phyloP scores from a whole-genome alignment of 1,140 invertebrate genomes.

The Achroia grisella region DNA sequence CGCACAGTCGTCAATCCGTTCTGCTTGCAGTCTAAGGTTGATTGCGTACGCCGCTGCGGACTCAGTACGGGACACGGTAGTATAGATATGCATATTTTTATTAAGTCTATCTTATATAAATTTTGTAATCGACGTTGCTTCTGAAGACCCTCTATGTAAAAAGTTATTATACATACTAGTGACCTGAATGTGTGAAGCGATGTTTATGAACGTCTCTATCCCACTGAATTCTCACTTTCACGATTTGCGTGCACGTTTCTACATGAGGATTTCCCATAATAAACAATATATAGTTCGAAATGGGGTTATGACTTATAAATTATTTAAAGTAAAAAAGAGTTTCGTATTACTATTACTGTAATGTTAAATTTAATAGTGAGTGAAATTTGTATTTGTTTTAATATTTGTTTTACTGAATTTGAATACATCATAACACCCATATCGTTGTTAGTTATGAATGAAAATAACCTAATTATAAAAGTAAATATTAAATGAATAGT shows the following conservation, averaged over 20 bases:
- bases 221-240: constrained; percentile 68
- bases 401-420: constrained; percentile 71
- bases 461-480: constrained; percentile 74
- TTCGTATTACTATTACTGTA: constrained; percentile 71
- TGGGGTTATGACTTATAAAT: constrained; percentile 70
- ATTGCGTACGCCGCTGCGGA: constrained; percentile 10
- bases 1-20: constrained; percentile 16
- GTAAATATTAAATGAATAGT: constrained; percentile 74
- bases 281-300: constrained; percentile 58
- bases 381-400: constrained; percentile 73
- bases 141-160: constrained; percentile 72
- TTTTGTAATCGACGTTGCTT: constrained; percentile 73
- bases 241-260: constrained; percentile 62
- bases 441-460: constrained; percentile 74
- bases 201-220: constrained; percentile 60
- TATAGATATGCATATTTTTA: constrained; percentile 71
- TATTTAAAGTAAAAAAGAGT: constrained; percentile 65
- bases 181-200: constrained; percentile 71
- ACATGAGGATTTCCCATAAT: constrained; percentile 56
- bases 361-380: constrained; percentile 73
- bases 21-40: neutral
- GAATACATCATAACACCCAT: constrained; percentile 71
- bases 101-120: constrained; percentile 72
- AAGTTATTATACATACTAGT: constrained; percentile 71
- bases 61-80: constrained; percentile 54